Base-by-base conservation (phyloP, 2,888 invertebrate genomes). In the Gari tellinella region DNA sequence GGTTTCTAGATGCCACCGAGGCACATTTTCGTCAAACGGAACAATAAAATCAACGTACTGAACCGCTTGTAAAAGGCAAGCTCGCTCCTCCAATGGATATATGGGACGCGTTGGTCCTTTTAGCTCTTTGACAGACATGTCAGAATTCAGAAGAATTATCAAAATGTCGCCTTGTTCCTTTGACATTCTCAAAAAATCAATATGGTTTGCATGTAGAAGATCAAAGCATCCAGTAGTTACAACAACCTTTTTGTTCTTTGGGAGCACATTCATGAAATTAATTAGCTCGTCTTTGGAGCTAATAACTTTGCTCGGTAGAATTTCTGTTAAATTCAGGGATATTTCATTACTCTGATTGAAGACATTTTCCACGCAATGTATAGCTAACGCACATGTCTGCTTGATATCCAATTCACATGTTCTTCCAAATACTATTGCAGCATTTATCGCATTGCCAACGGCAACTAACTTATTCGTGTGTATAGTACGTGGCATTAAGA, bases 141-240 rank as follows among this genome's bases (percentile, higher is more conserved):
- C 57, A 1, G 57, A 57, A 19, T 57, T 57, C 3, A 57, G 45
- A 2, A 55, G 53, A 19, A 67, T 31, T 15, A 67, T 19, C 3
- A 67, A 26, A 25, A 61, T 12, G 41, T 55, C 55, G 2, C 53
- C 67, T 7, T 46, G 46, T 1, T 52, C 40, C 37, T 53, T 53
- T 3, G 67, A 53, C 19, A 53, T 10, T 26, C 43, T 23, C 5
- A 60, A 25, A 12, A 21, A 21, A 14, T 48, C 61, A 0, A 55
- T 48, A 46, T 67, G 60, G 14, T 40, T 48, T 2, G 41, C 53
- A 17, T 55, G 60, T 25, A 53, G 40, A 4, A 67, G 40, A 26
- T 67, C 67, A 37, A 61, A 67, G 55, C 67, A 67, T 0, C 67
- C 67, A 12, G 67, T 67, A 2, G 67, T 67, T 15, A 67, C 15